phyloP scores from a whole-genome alignment of 2,888 invertebrate species.

The Ophraella communa region DNA sequence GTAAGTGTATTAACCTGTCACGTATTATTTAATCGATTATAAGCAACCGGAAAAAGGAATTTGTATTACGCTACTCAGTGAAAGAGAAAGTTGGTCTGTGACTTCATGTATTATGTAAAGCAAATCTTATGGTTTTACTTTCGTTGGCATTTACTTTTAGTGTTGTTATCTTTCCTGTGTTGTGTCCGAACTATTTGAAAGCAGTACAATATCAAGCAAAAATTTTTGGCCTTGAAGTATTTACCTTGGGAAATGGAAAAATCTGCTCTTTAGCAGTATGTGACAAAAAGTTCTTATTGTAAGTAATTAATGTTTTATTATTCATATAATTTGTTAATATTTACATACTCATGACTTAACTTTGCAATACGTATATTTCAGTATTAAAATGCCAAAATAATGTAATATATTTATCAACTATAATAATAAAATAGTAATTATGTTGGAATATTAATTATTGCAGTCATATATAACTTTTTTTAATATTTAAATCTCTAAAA shows the following conservation, averaged over 20 bases:
- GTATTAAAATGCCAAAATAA: too few relatives aligned
- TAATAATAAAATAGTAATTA: too few relatives aligned
- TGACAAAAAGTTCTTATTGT: conserved; percentile 48
- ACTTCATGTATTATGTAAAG: conserved; percentile 59
- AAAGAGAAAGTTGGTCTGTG: conserved; percentile 58
- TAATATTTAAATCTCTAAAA: too few relatives aligned
- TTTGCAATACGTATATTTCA: too few relatives aligned
- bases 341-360: too few relatives aligned
- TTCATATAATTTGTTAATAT: too few relatives aligned
- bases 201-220: conserved; percentile 52
- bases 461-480: too few relatives aligned
- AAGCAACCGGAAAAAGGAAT: conserved; percentile 51
- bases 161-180: conserved; percentile 52
- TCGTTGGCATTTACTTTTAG: conserved; percentile 55
- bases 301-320: conserved; percentile 40
- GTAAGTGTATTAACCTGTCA: conserved; percentile 34
- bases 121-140: conserved; percentile 55
- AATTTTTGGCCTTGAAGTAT: conserved; percentile 49
- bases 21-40: conserved; percentile 28
- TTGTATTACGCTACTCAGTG: conserved; percentile 42
- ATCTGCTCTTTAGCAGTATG: conserved; percentile 47
- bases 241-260: conserved; percentile 42
- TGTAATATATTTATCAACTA: too few relatives aligned
- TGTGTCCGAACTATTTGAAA: conserved; percentile 53
- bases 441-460: too few relatives aligned